Base-by-base conservation (phyloP, 2,797 vertebrate species). In the Mormyrops attenuatus region DNA sequence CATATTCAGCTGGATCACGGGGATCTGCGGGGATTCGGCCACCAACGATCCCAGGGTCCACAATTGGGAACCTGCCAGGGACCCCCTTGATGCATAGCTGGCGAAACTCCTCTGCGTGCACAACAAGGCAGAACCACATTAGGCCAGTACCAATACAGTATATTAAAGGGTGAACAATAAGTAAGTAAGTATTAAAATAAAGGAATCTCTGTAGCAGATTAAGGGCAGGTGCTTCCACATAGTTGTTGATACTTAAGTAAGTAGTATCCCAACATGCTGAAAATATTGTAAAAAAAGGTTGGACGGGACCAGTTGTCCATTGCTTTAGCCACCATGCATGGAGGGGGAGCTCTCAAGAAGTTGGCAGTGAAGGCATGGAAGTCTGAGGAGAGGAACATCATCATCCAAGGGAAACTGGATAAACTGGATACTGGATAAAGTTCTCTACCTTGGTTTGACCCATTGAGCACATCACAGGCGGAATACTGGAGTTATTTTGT, bases 11-110 rank as follows among this genome's bases (percentile, higher is more conserved):
- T 55, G 89, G 91, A 11, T 17, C 50, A 5, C 86, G 89, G 63
- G 90, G 88, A 80, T 49, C 60, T 13, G 84, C 84, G 1, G 73
- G 38, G 34, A 80, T 44, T 87, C 87, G 89, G 17, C 90, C 92
- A 41, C 88, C 91, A 34, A 85, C 1, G 53, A 90, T 47, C 13
- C 77, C 90, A 53, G 92, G 90, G 82, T 92, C 90, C 30, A 87
- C 89, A 11, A 91, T 90, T 85, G 90, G 91, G 88, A 91, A 88
- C n/a, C 89, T 90, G 63, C 44, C 88, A 13, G 92, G 90, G 84
- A 90, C 89, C 26, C 91, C 92, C 20, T 92, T 92, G 66, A 93
- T 90, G 91, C 94, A 95, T 52, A 94, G 91, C 50, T 91, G 92
- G 34, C 88, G 90, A 85, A 93, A 93, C 87, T 94, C 93, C 90